phyloP scores from a whole-genome alignment of 2,113 vertebrate species.

The Echinops telfairi region DNA sequence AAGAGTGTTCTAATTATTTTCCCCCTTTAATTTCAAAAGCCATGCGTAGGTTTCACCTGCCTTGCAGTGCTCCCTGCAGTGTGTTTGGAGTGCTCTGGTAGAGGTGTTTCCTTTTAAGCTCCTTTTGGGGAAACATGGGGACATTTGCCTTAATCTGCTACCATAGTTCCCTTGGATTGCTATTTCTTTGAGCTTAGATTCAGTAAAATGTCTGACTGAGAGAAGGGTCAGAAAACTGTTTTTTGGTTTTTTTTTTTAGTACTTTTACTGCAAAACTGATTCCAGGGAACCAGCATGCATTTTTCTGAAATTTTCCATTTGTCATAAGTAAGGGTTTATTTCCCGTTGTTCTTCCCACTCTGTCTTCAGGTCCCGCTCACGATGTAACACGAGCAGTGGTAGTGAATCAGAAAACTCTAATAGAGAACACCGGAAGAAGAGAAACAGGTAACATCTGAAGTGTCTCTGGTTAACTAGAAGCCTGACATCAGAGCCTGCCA shows the following conservation, averaged over 20 bases:
- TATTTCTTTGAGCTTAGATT: neutral
- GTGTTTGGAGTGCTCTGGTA: slow-evolving; percentile 18
- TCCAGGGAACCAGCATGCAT: neutral
- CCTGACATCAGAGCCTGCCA: neutral
- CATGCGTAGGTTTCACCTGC: neutral
- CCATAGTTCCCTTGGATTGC: neutral
- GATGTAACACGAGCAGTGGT: slow-evolving; percentile 94
- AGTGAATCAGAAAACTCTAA: slow-evolving; percentile 94
- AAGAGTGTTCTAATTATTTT: neutral
- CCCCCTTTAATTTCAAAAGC: neutral
- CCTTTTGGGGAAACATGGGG: neutral
- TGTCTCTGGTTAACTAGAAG: neutral
- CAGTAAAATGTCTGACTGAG: neutral
- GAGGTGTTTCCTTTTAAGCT: neutral
- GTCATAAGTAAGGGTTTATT: neutral
- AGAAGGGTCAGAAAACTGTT: neutral
- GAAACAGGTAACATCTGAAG: slow-evolving; percentile 88
- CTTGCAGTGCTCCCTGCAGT: slow-evolving; percentile 6
- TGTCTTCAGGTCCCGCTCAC: slow-evolving; percentile 90
- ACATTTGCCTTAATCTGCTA: neutral
- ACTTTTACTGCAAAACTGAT: slow-evolving; percentile 38
- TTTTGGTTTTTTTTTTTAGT: slow-evolving; percentile 14
- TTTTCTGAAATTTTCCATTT: slow-evolving; percentile 1
- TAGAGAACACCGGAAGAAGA: slow-evolving; percentile 92
- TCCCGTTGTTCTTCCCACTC: slow-evolving; percentile 42